phyloP scores from a whole-genome alignment of 2,113 vertebrate genomes.

The Archocentrus centrarchus region DNA sequence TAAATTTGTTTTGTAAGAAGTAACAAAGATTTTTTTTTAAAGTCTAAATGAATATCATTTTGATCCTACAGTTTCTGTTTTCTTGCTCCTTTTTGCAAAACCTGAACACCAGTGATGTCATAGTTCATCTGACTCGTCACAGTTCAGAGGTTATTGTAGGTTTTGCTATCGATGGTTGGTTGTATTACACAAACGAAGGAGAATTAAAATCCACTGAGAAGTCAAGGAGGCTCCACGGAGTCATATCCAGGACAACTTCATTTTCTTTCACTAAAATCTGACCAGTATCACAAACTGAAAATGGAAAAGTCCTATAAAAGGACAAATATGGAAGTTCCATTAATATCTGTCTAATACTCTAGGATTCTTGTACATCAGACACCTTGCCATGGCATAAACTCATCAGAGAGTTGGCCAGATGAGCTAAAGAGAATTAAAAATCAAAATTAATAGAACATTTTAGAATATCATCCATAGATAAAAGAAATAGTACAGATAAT shows the following conservation, averaged over 20 bases:
- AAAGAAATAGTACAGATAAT: background rate
- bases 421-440: background rate
- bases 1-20: background rate
- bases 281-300: fast-evolving
- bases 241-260: background rate
- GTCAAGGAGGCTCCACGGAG: background rate
- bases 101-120: too few relatives aligned
- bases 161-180: background rate
- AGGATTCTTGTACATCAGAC: background rate
- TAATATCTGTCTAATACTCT: too few relatives aligned
- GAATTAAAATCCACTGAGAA: background rate
- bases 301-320: background rate
- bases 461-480: background rate
- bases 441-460: background rate
- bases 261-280: background rate
- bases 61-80: background rate
- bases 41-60: background rate
- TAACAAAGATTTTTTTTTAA: background rate
- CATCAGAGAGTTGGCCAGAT: background rate
- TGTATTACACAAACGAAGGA: background rate
- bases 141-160: background rate
- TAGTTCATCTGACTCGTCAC: background rate
- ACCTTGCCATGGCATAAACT: fast-evolving
- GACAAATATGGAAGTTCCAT: background rate
- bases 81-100: background rate